phyloP scores from a whole-genome alignment of 2,797 vertebrate genomes.

The Champsocephalus gunnari region DNA sequence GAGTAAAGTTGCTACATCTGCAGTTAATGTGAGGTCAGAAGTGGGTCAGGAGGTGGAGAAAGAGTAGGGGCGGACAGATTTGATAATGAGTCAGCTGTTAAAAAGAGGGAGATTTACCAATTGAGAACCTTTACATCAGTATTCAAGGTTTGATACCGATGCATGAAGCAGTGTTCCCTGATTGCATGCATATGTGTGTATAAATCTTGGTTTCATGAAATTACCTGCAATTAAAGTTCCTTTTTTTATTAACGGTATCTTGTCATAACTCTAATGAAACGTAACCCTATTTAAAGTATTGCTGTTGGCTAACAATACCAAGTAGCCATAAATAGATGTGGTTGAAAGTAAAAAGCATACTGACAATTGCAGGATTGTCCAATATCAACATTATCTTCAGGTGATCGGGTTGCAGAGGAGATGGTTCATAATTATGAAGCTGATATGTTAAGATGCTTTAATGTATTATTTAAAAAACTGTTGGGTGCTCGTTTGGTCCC shows the following conservation, averaged over 20 bases:
- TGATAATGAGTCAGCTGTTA: conserved; percentile 32
- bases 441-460: background rate
- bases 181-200: too few species aligned
- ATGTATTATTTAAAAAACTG: background rate
- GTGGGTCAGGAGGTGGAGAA: conserved; percentile 26
- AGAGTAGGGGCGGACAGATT: conserved; percentile 1
- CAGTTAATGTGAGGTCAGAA: conserved; percentile 32
- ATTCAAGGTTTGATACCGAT: background rate
- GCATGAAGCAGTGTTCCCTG: too few species aligned
- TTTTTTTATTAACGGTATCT: too few species aligned
- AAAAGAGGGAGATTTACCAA: background rate
- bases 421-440: background rate
- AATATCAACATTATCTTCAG: background rate
- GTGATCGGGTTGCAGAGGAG: background rate
- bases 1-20: conserved; percentile 29
- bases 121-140: background rate
- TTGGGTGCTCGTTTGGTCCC: background rate
- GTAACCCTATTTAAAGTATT: too few species aligned
- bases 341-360: background rate
- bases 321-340: background rate
- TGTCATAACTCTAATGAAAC: too few species aligned
- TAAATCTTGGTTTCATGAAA: too few species aligned
- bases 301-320: background rate
- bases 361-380: background rate
- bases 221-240: too few species aligned